Base-by-base conservation (phyloP, 2,888 invertebrate genomes). In the Amblyteles armatorius region DNA sequence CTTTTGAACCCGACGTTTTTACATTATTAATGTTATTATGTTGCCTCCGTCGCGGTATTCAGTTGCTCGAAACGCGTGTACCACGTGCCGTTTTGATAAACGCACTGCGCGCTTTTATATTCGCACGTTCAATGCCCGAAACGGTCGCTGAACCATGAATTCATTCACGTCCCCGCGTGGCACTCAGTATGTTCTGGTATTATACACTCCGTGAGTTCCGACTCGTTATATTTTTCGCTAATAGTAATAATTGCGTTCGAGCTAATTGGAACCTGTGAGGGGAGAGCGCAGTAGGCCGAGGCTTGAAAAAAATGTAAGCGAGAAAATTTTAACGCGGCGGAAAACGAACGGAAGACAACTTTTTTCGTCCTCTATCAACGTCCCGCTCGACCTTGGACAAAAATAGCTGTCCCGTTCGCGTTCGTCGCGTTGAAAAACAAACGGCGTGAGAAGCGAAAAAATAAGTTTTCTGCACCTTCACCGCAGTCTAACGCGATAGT, bases 91-190 rank as follows among this genome's bases (percentile, higher is more conserved):
- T 16, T 63, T 16, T 73, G 13, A 73, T 44, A 83, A 68, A 29
- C 48, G 48, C 7, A 83, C 36, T 69, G 16, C 29, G 57, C 36
- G 55, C 44, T 52, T 63, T 74, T 60, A 22, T 22, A 68, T 79
- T 79, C 74, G 16, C 50, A 50, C 60, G 68, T 72, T 78, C 55
- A 22, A 74, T 44, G 77, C 72, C 63, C 52, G 44, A 63, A 63
- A 63, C 63, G 29, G 19, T 68, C 81, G 68, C 81, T 73, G 68
- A 63, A 68, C 36, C 81, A 44, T 78, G 84, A 68, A 77, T 78
- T 78, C 63, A 73, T 81, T 69, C 81, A 50, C 60, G 84, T 84
- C 80, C 73, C 77, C 55, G 40, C 52, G 55, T 44, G 67, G 67
- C 60, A 22, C 26, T 65, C 63, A 71, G 76, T 77, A 82, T 82